phyloP scores from a whole-genome alignment of 2,113 vertebrate genomes.

The Centrocercus urophasianus region DNA sequence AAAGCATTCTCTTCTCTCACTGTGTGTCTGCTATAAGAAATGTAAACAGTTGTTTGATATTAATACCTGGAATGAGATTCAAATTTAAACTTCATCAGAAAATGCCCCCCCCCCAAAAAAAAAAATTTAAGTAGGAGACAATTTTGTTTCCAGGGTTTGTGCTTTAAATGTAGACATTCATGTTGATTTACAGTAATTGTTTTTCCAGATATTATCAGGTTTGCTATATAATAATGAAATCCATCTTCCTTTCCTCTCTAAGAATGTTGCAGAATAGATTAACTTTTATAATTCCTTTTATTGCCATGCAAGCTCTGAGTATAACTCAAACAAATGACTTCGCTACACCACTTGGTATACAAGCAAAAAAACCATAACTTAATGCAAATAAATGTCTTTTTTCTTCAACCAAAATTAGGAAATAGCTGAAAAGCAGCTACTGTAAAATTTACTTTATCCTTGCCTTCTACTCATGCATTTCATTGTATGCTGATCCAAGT shows the following conservation, averaged over 20 bases:
- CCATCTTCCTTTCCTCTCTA: slow-evolving; percentile 78
- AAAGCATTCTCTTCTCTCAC: not conserved
- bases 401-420: not conserved
- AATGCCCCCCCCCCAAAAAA: not conserved
- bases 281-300: slow-evolving; percentile 85
- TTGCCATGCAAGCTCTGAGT: slow-evolving; percentile 76
- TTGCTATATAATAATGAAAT: slow-evolving; percentile 79
- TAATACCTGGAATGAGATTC: not conserved
- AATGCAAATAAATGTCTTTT: not conserved
- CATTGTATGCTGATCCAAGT: not conserved
- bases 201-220: slow-evolving; percentile 80
- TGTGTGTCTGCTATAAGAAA: not conserved
- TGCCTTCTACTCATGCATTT: not conserved
- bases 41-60: slow-evolving; percentile 7
- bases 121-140: not conserved
- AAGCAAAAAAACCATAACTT: not conserved
- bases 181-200: slow-evolving; percentile 8
- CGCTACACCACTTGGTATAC: not conserved
- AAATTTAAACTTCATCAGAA: not conserved
- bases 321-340: not conserved
- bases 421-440: slow-evolving; percentile 5
- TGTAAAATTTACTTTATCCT: not conserved
- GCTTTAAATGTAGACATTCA: not conserved
- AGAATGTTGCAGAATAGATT: slow-evolving; percentile 85
- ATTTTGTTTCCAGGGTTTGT: not conserved